Evolutionary conservation across 2,113 vertebrate species (phyloP).

Genomic region (Tragelaphus imberbis): DNA sequence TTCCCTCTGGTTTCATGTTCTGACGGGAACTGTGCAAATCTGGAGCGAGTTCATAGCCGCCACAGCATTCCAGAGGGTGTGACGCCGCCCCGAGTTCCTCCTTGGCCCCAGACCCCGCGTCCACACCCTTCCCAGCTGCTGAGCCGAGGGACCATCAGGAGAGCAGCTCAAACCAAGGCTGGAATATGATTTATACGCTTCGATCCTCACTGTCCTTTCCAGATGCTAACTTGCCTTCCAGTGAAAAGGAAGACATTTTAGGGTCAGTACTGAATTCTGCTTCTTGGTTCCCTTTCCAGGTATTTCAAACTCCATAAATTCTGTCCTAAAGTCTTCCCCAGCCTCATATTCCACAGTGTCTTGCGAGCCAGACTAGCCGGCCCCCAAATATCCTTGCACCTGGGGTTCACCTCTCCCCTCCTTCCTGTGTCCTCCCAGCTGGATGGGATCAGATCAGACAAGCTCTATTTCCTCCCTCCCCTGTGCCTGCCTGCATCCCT

Average conservation of each 20-base stretch:
- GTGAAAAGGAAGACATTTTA: not conserved
- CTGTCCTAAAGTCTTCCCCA: not conserved
- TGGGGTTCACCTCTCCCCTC: not conserved
- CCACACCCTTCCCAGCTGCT: not conserved
- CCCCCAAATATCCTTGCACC: rapidly evolving
- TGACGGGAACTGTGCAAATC: constrained; percentile 72
- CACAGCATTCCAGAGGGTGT: constrained; percentile 45
- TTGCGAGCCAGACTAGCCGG: rapidly evolving
- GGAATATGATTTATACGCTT: not conserved
- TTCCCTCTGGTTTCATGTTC: constrained; percentile 69
- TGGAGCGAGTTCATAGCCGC: constrained; percentile 64
- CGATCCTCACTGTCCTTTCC: not conserved
- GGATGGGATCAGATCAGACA: not conserved
- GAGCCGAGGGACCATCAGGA: not conserved
- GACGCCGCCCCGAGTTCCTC: not conserved
- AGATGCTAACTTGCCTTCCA: not conserved
- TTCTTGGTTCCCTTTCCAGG: not conserved
- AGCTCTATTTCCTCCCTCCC: not conserved
- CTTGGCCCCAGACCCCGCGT: not conserved
- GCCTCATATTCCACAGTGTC: not conserved
- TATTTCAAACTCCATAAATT: not conserved
- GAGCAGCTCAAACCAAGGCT: not conserved
- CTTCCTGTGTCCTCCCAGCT: not conserved
- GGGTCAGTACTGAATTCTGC: not conserved
- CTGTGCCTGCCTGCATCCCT: not conserved